Conservation (phyloP, 2,797 vertebrate genomes). For the Mus caroli region DNA sequence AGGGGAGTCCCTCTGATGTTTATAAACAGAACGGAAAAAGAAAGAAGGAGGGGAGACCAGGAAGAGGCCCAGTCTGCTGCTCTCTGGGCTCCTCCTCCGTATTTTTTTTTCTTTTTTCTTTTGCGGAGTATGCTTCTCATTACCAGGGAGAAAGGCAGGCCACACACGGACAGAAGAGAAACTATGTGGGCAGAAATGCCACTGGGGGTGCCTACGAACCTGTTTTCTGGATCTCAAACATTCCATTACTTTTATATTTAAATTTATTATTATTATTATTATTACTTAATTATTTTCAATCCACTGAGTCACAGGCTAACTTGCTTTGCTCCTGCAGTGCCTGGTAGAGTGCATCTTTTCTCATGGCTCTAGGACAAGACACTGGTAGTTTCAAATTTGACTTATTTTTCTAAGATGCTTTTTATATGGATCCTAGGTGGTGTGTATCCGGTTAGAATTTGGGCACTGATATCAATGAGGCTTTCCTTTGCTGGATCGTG, state of each 20-base stretch:
- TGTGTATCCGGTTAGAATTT: not conserved
- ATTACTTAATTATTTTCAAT: not conserved
- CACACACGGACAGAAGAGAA: conserved; percentile 67
- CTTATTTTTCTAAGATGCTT: not conserved
- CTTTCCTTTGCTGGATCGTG: fast-evolving
- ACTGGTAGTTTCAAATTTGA: fast-evolving
- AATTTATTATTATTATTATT: not conserved
- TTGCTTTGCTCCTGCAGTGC: not conserved
- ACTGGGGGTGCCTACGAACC: conserved; percentile 66
- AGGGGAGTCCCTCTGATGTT: conserved; percentile 1
- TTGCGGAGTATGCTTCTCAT: conserved; percentile 56
- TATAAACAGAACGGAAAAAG: conserved; percentile 57
- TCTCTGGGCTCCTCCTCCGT: not conserved
- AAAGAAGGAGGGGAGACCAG: not conserved
- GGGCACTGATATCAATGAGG: not conserved
- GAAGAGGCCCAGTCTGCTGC: not conserved
- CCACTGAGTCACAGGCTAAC: not conserved
- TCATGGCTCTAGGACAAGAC: not conserved
- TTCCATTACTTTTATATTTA: conserved; percentile 55
- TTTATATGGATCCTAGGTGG: not conserved
- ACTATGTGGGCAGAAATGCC: conserved; percentile 56
- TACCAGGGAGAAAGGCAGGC: conserved; percentile 36
- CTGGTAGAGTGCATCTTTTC: not conserved
- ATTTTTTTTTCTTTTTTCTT: not conserved
- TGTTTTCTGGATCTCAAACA: conserved; percentile 68